Conservation (phyloP, 2,797 vertebrate species). For the Sphenopsis melanotis region DNA sequence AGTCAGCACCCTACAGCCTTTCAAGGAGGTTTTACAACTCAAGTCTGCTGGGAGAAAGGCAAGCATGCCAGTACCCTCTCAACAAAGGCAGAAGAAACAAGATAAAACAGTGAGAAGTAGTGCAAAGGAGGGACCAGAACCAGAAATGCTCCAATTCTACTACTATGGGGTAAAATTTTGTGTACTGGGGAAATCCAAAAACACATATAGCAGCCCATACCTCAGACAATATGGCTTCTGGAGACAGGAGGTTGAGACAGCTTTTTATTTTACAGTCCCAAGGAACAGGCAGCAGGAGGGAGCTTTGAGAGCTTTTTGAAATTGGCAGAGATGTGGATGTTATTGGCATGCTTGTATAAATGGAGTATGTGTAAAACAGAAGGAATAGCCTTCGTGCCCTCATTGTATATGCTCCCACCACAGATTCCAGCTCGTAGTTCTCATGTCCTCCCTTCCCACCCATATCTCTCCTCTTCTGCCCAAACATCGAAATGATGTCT, state of each 20-base stretch:
- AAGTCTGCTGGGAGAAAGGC: not conserved
- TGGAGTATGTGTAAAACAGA: not conserved
- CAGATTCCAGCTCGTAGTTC: not conserved
- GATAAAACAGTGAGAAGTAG: not conserved
- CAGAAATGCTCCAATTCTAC: not conserved
- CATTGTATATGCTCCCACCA: not conserved
- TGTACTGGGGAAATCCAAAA: not conserved
- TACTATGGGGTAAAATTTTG: rapidly evolving
- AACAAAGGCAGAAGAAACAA: not conserved
- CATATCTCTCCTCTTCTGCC: not conserved
- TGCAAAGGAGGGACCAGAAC: not conserved
- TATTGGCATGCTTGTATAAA: not conserved
- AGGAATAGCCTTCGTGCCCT: not conserved
- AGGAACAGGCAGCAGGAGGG: not conserved
- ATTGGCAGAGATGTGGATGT: not conserved
- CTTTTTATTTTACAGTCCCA: not conserved
- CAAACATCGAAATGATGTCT: rapidly evolving
- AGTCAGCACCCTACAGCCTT: not conserved
- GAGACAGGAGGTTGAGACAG: not conserved
- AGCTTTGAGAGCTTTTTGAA: not conserved
- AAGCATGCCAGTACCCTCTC: not conserved
- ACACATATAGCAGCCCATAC: not conserved
- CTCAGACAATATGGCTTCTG: not conserved
- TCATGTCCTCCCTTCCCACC: not conserved
- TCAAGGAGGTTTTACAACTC: not conserved